These are phyloP conservation scores for Meteorus sp. DNA, from an alignment of 1,140 invertebrate genomes.

Conservation along the genomic window DNA sequence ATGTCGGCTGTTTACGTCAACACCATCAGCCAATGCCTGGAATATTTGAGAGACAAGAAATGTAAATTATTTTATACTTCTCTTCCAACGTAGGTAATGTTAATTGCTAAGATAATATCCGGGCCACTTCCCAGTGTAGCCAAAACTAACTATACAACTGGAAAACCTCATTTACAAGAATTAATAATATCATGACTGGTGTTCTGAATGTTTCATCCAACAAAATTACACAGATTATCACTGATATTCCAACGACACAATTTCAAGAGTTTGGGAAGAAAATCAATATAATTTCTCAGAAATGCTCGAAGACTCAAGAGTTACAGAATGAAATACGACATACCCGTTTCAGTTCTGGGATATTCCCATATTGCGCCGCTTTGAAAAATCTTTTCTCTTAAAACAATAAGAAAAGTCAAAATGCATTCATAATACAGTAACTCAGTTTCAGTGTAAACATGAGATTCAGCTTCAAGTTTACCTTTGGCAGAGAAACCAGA, in stretches of 20 bases:
- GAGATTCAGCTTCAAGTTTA: too few relatives aligned
- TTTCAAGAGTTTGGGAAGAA: background rate
- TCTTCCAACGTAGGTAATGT: too few relatives aligned
- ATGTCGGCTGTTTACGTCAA: slow-evolving; percentile 69
- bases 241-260: too few relatives aligned
- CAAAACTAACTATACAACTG: background rate
- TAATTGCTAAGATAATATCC: slow-evolving; percentile 26
- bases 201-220: too few relatives aligned
- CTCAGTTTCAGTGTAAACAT: slow-evolving; percentile 12
- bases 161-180: too few relatives aligned
- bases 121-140: background rate
- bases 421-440: slow-evolving; percentile 10
- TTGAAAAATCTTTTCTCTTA: slow-evolving; percentile 66
- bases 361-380: slow-evolving; percentile 66
- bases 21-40: slow-evolving; percentile 45
- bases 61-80: too few relatives aligned
- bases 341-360: slow-evolving; percentile 65
- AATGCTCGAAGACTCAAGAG: slow-evolving; percentile 17
- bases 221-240: too few relatives aligned
- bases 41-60: too few relatives aligned
- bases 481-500: background rate
- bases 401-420: slow-evolving; percentile 35
- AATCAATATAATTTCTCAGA: background rate
- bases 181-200: too few relatives aligned
- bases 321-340: too few relatives aligned